phyloP scores from a whole-genome alignment of 2,113 vertebrate genomes.

The Ardeotis arabs region DNA sequence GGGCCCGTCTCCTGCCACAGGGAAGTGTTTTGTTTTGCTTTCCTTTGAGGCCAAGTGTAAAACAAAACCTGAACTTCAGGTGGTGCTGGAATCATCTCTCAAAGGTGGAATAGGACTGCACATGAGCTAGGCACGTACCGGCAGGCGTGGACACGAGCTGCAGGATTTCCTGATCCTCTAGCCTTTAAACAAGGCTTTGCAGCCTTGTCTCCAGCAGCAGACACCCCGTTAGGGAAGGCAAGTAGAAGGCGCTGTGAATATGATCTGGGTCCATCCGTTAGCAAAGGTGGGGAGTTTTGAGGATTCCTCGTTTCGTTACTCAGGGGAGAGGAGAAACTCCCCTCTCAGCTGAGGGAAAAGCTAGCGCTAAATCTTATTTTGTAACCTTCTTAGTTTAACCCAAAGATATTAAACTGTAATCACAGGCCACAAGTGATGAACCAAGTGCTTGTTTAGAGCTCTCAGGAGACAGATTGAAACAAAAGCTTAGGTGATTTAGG shows the following conservation, averaged over 20 bases:
- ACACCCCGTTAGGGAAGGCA: background rate
- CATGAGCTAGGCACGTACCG: background rate
- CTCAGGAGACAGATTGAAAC: background rate
- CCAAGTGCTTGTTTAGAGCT: background rate
- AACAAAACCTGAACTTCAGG: background rate
- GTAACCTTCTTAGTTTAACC: background rate
- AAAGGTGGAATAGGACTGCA: background rate
- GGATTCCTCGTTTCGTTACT: background rate
- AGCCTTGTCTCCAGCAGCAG: background rate
- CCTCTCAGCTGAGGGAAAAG: background rate
- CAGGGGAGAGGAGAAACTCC: background rate
- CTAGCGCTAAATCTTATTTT: background rate
- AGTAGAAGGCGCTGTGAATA: background rate
- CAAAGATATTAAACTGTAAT: background rate
- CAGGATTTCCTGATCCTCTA: background rate
- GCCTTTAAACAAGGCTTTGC: background rate
- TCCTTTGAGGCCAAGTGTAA: background rate
- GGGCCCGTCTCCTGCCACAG: fast-evolving
- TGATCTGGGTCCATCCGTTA: background rate
- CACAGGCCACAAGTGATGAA: background rate
- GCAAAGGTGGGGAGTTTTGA: background rate
- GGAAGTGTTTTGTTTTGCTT: background rate
- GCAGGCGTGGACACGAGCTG: background rate
- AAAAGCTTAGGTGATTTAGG: background rate
- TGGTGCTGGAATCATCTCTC: background rate